Evolutionary conservation across 2,113 vertebrate species (phyloP).

Genomic region (Misgurnus anguillicaudatus): DNA sequence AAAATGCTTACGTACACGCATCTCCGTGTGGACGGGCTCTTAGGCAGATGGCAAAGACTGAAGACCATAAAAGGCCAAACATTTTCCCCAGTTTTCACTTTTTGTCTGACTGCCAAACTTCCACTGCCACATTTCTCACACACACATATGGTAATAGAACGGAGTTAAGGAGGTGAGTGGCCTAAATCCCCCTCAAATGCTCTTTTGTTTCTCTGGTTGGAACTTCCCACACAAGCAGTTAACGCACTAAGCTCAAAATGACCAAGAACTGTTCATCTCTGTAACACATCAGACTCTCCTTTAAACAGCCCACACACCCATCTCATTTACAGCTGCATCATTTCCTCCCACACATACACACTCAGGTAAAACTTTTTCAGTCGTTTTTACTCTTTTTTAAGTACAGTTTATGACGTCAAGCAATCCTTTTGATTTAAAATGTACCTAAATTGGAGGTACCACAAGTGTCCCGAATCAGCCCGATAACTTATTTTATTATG

Average conservation of each 20-base stretch:
- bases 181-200: slow-evolving; percentile 41
- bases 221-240: slow-evolving; percentile 42
- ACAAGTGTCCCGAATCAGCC: too few species aligned
- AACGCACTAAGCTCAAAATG: slow-evolving; percentile 28
- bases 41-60: slow-evolving; percentile 11
- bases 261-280: slow-evolving; percentile 25
- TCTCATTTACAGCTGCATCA: slow-evolving; percentile 37
- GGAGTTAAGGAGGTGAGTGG: slow-evolving; percentile 3
- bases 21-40: slow-evolving; percentile 10
- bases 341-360: neutral
- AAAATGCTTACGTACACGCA: too few species aligned
- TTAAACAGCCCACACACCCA: slow-evolving; percentile 41
- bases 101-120: slow-evolving; percentile 15
- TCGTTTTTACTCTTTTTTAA: neutral
- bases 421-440: neutral
- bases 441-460: neutral
- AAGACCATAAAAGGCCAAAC: slow-evolving; percentile 53
- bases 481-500: too few species aligned
- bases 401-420: neutral
- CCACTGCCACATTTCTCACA: neutral
- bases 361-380: slow-evolving; percentile 14
- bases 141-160: neutral
- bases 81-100: slow-evolving; percentile 28
- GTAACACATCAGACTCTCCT: slow-evolving; percentile 9
- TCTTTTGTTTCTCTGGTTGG: slow-evolving; percentile 31